Evolutionary conservation across 2,797 vertebrate species (phyloP).

Genomic region (Gymnoscopelus microlampas): DNA sequence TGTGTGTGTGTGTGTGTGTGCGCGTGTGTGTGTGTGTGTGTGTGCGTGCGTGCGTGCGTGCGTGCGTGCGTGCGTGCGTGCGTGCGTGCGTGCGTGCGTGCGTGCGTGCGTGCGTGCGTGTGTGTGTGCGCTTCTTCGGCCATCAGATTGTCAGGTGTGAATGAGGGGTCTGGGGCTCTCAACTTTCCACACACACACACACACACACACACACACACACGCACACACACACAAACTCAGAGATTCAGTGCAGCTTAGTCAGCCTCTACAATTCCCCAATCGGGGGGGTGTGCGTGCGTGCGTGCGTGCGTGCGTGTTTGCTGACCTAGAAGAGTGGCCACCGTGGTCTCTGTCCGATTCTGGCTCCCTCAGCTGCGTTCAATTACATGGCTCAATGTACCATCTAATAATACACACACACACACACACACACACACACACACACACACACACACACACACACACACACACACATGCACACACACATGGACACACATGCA

Average conservation of each 20-base stretch:
- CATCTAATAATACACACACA: constrained; percentile 52
- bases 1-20: neutral
- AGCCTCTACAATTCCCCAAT: constrained; percentile 53
- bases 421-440: constrained; percentile 3
- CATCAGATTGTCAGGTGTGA: too few relatives aligned
- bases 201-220: constrained; percentile 22
- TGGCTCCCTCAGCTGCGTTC: constrained; percentile 50
- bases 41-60: constrained; percentile 5
- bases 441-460: constrained; percentile 26
- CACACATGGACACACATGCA: constrained; percentile 6
- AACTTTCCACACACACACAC: constrained; percentile 17
- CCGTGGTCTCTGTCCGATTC: constrained; percentile 23
- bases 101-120: neutral
- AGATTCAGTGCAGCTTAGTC: constrained; percentile 26
- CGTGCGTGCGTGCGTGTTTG: constrained; percentile 19
- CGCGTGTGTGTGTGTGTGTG: neutral
- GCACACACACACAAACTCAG: constrained; percentile 21
- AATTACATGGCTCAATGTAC: constrained; percentile 65
- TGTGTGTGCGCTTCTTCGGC: neutral
- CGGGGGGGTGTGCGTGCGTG: neutral
- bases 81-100: too few relatives aligned
- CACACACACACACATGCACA: constrained; percentile 35
- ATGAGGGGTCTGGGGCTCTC: neutral
- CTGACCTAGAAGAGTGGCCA: constrained; percentile 55
- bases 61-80: neutral